A percentile compares a stretch with the other conserved stretches of the same genome.
Conservation (phyloP, 2,113 vertebrate species). For the Romanogobio albipinnatus region DNA sequence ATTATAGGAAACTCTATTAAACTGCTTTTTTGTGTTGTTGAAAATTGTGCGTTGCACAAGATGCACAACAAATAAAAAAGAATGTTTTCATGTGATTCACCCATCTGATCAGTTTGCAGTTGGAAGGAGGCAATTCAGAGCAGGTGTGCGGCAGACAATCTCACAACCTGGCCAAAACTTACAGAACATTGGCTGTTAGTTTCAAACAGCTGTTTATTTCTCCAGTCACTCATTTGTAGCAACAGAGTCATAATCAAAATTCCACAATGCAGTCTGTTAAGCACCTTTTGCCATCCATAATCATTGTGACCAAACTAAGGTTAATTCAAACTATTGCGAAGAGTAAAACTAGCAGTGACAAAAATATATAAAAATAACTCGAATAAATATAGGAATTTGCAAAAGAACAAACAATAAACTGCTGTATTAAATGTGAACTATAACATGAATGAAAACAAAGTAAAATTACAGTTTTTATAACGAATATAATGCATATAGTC, state of each 20-base stretch:
- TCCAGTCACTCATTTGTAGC: neutral
- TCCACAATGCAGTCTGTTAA: neutral
- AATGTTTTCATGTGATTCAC: too few species aligned
- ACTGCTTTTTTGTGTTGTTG: too few species aligned
- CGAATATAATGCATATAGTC: neutral
- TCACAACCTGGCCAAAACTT: constrained; percentile 15
- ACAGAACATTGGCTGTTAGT: constrained; percentile 4
- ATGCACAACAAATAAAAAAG: too few species aligned
- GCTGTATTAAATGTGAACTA: neutral
- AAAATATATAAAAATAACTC: neutral
- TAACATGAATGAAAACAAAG: neutral
- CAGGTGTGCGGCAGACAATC: neutral
- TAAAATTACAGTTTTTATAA: neutral
- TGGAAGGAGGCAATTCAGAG: neutral
- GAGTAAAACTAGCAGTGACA: neutral
- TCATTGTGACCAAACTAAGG: neutral
- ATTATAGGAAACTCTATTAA: too few species aligned
- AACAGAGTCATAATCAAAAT: constrained; percentile 16
- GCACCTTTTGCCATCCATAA: neutral
- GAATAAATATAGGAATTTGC: neutral
- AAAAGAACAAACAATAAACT: neutral
- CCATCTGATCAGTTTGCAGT: neutral
- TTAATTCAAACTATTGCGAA: neutral
- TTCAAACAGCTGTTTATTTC: neutral
- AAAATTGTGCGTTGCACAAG: too few species aligned